phyloP scores from a whole-genome alignment of 2,797 vertebrate genomes.

The Cryptoblepharus egeriae region DNA sequence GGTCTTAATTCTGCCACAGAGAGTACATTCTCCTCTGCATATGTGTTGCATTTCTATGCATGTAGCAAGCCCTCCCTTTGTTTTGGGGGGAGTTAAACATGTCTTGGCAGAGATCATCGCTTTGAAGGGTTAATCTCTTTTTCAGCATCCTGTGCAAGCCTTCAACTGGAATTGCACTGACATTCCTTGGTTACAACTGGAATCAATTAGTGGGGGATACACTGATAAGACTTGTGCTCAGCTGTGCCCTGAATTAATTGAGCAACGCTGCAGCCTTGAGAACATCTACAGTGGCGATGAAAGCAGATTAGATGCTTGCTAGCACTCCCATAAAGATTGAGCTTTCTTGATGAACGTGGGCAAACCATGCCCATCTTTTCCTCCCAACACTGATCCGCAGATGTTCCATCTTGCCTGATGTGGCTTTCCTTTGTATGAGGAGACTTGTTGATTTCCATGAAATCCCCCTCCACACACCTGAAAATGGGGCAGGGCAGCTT shows the following conservation, averaged over 20 bases:
- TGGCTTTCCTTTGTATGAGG: not conserved
- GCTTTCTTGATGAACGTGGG: not conserved
- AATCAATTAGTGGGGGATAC: constrained; percentile 36
- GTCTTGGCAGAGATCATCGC: not conserved
- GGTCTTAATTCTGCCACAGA: too few relatives aligned
- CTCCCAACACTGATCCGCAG: not conserved
- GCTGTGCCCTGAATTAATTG: constrained; percentile 29
- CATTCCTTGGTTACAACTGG: constrained; percentile 16
- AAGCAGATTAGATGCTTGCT: constrained; percentile 26
- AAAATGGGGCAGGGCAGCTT: not conserved
- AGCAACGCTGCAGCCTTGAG: constrained; percentile 28
- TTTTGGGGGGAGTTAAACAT: not conserved
- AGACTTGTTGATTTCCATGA: not conserved
- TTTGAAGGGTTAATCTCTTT: constrained; percentile 44
- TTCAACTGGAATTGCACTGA: not conserved
- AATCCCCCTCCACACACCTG: not conserved
- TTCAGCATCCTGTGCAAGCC: not conserved
- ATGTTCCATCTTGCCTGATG: not conserved
- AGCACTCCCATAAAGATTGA: not conserved
- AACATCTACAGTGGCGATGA: not conserved
- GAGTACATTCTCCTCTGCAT: too few relatives aligned
- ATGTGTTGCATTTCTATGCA: too few relatives aligned
- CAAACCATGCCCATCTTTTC: not conserved
- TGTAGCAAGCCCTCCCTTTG: not conserved
- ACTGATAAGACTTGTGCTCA: constrained; percentile 11